Conservation (phyloP, 2,797 vertebrate species). For the Enteromius thamalakanensis region DNA sequence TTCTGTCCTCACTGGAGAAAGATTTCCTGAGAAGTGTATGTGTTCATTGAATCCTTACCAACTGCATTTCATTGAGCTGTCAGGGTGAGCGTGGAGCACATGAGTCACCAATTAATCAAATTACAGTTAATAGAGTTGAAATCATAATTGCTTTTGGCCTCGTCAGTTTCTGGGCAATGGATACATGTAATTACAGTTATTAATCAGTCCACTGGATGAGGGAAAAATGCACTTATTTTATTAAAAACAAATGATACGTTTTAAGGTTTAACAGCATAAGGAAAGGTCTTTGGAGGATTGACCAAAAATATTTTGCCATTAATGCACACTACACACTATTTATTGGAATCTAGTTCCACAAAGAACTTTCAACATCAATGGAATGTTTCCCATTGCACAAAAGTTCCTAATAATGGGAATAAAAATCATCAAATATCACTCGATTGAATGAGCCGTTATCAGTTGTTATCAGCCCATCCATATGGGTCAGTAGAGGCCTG, state of each 20-base stretch:
- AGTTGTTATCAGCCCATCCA: too few species aligned
- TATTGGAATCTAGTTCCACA: not conserved
- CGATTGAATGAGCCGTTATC: too few species aligned
- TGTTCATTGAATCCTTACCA: not conserved
- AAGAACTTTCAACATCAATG: not conserved
- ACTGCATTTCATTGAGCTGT: slow-evolving; percentile 3
- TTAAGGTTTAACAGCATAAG: not conserved
- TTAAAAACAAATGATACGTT: not conserved
- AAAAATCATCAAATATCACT: too few species aligned
- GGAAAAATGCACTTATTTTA: not conserved
- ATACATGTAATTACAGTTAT: slow-evolving; percentile 11
- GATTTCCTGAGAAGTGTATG: not conserved
- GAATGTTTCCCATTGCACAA: not conserved
- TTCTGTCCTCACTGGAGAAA: not conserved
- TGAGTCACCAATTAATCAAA: slow-evolving; percentile 39
- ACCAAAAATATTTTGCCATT: slow-evolving; percentile 3
- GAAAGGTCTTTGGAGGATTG: not conserved
- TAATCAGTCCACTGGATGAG: slow-evolving; percentile 16
- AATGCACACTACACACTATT: not conserved
- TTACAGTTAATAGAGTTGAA: slow-evolving; percentile 22
- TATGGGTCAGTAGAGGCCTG: too few species aligned
- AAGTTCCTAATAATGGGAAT: not conserved
- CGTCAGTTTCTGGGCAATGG: slow-evolving; percentile 1
- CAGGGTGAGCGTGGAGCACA: not conserved
- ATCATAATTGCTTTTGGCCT: slow-evolving; percentile 36